Conservation (phyloP, 2,113 vertebrate species). For the Rhipidura dahli region DNA sequence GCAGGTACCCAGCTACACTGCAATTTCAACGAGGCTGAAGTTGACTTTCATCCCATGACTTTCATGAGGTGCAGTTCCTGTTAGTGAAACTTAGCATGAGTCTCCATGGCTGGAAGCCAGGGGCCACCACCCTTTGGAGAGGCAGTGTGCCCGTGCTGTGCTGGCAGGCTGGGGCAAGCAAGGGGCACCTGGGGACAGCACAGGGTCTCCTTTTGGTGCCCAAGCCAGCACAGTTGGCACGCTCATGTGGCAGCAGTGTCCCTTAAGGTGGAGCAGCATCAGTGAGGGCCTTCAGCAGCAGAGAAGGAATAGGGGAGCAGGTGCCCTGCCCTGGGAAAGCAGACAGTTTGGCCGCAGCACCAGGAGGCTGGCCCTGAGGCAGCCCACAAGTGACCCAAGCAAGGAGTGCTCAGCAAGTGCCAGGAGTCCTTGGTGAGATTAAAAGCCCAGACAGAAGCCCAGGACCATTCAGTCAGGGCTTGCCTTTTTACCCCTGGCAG, state of each 20-base stretch:
- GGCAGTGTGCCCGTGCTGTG: background rate
- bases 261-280: background rate
- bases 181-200: background rate
- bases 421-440: background rate
- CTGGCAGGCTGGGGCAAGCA: too few species aligned
- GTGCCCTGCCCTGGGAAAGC: background rate
- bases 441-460: background rate
- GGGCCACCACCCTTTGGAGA: background rate
- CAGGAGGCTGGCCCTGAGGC: background rate
- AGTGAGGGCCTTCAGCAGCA: background rate
- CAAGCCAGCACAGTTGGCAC: background rate
- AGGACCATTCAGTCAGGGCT: background rate
- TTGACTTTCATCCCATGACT: background rate
- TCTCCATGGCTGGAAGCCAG: background rate
- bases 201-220: background rate
- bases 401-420: background rate
- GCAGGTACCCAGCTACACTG: background rate
- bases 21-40: background rate
- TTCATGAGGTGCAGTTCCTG: background rate
- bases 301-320: background rate
- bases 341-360: fast-evolving
- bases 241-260: background rate
- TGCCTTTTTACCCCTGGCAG: background rate
- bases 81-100: background rate
- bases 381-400: background rate